A percentile compares a stretch with the other conserved stretches of the same genome.
phyloP scores from a whole-genome alignment of 2,888 invertebrate genomes.

The Luffia ferchaultella region DNA sequence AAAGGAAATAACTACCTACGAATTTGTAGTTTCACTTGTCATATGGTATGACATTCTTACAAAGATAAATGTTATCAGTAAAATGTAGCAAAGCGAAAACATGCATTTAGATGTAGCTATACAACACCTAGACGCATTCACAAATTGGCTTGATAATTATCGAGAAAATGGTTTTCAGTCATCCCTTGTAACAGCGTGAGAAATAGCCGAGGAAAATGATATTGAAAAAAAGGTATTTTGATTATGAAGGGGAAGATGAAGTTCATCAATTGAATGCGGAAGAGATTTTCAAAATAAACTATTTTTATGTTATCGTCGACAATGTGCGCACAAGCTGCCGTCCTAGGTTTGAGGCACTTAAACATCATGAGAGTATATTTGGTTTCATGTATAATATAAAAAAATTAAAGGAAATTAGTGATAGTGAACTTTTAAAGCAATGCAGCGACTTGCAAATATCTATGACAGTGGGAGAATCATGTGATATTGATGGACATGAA shows the following conservation, averaged over 20 bases:
- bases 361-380: slow-evolving; percentile 5
- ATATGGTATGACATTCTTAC: slow-evolving; percentile 11
- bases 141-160: slow-evolving; percentile 12
- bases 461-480: slow-evolving; percentile 18
- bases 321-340: too few species aligned
- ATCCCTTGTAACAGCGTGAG: slow-evolving; percentile 14
- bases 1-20: slow-evolving; percentile 7
- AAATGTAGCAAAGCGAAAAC: slow-evolving; percentile 11
- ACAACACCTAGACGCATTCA: slow-evolving; percentile 13
- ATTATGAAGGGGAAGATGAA: slow-evolving; percentile 20
- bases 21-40: slow-evolving; percentile 7
- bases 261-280: slow-evolving; percentile 15
- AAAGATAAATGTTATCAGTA: slow-evolving; percentile 10
- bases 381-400: slow-evolving; percentile 8
- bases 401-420: slow-evolving; percentile 15
- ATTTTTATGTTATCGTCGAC: slow-evolving; percentile 11
- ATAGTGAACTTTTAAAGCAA: slow-evolving; percentile 16
- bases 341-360: not conserved
- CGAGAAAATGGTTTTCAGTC: slow-evolving; percentile 13
- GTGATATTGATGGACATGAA: slow-evolving; percentile 17
- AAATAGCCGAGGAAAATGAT: slow-evolving; percentile 12
- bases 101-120: slow-evolving; percentile 12
- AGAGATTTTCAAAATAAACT: slow-evolving; percentile 13
- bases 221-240: slow-evolving; percentile 9
- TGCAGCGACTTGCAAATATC: slow-evolving; percentile 18